These are phyloP conservation scores for Morone saxatilis DNA, from an alignment of 2,113 vertebrate genomes.

Conservation along the genomic window DNA sequence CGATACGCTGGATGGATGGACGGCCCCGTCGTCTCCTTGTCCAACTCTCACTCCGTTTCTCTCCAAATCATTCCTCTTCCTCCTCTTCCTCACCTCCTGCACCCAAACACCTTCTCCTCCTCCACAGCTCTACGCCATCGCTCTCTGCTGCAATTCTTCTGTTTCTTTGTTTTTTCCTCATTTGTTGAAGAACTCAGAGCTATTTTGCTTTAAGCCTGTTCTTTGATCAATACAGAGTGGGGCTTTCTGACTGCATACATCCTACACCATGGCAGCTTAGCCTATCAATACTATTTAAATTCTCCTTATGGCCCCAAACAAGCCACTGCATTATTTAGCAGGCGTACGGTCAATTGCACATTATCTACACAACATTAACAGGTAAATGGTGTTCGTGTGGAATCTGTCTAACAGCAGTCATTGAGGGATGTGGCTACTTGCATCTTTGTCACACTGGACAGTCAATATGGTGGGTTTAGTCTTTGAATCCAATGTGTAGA, in stretches of 20 bases:
- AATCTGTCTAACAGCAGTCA: conserved; percentile 61
- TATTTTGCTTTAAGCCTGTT: conserved; percentile 68
- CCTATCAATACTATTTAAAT: conserved; percentile 97
- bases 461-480: conserved; percentile 67
- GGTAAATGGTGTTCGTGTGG: conserved; percentile 82
- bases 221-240: conserved; percentile 85
- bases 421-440: conserved; percentile 51
- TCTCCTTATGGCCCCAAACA: conserved; percentile 91
- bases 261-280: conserved; percentile 89
- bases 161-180: conserved; percentile 18
- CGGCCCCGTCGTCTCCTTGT: conserved; percentile 69
- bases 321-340: conserved; percentile 94
- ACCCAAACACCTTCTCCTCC: conserved; percentile 37
- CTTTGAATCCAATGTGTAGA: conserved; percentile 70
- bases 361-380: conserved; percentile 92
- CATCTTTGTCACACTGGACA: conserved; percentile 58
- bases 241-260: conserved; percentile 89
- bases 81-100: conserved; percentile 25
- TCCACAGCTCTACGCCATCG: conserved; percentile 31
- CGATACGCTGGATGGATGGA: conserved; percentile 72
- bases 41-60: conserved; percentile 64
- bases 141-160: conserved; percentile 4
- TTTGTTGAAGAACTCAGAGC: conserved; percentile 48
- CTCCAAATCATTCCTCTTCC: conserved; percentile 49
- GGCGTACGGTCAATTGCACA: conserved; percentile 90